phyloP scores from a whole-genome alignment of 2,888 invertebrate species.

The Neoscelio sp. region DNA sequence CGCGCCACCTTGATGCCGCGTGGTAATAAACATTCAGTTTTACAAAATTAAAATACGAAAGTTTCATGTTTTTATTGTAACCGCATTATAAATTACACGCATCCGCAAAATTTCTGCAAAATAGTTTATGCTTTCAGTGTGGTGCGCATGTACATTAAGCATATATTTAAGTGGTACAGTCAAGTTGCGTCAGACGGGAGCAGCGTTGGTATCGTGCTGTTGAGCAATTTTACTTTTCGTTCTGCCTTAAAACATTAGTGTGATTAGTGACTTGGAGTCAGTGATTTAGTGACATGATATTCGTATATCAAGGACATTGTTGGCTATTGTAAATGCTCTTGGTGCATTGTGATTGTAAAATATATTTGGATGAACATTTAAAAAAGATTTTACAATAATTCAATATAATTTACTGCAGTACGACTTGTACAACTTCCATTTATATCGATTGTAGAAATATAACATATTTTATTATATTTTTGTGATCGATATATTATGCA shows the following conservation, averaged over 20 bases:
- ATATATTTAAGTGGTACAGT: constrained; percentile 43
- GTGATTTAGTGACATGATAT: constrained; percentile 1
- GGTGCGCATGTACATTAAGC: constrained; percentile 27
- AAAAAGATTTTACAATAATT: too few species aligned
- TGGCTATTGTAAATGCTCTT: too few species aligned
- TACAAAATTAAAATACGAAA: constrained; percentile 57
- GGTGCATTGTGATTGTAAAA: too few species aligned
- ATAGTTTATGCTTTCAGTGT: constrained; percentile 33
- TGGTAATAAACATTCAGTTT: constrained; percentile 60
- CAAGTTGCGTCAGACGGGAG: constrained; percentile 28
- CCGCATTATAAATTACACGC: constrained; percentile 40
- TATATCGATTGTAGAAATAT: too few species aligned
- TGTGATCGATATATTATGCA: too few species aligned
- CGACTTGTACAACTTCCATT: too few species aligned
- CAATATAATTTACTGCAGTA: too few species aligned
- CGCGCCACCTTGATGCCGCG: neutral
- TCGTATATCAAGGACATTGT: neutral
- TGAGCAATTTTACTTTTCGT: constrained; percentile 25
- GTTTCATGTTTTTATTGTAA: constrained; percentile 54
- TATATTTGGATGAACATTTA: too few species aligned
- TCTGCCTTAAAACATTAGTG: constrained; percentile 9
- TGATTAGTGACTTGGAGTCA: constrained; percentile 9
- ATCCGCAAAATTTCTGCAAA: constrained; percentile 35
- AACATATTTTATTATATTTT: too few species aligned
- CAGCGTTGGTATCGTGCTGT: constrained; percentile 23